phyloP scores from a whole-genome alignment of 2,113 vertebrate species.

The Thalassoma bifasciatum region DNA sequence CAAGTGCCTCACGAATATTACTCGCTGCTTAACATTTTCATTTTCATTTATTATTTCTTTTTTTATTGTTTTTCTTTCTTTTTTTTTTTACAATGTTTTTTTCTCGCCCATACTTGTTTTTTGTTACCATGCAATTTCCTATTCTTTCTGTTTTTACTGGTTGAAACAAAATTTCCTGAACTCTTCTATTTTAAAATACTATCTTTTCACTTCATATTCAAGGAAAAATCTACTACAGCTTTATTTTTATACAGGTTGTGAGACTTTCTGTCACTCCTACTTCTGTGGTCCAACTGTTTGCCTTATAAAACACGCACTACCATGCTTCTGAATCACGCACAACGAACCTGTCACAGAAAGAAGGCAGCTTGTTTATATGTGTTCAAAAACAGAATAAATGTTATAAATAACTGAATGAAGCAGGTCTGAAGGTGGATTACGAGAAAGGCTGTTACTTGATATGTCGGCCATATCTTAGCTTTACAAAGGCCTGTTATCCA shows the following conservation, averaged over 20 bases:
- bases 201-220: background rate
- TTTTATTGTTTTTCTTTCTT: background rate
- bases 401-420: slow-evolving; percentile 20
- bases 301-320: slow-evolving; percentile 37
- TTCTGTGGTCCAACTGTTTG: slow-evolving; percentile 32
- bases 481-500: background rate
- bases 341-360: slow-evolving; percentile 44
- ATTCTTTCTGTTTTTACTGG: background rate
- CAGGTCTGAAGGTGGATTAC: slow-evolving; percentile 24
- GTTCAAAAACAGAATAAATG: slow-evolving; percentile 20
- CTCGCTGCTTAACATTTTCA: slow-evolving; percentile 39
- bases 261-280: slow-evolving; percentile 8
- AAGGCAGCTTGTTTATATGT: slow-evolving; percentile 48
- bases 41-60: too few relatives aligned
- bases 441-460: slow-evolving; percentile 15
- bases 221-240: slow-evolving; percentile 2
- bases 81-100: slow-evolving; percentile 2
- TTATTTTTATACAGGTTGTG: background rate
- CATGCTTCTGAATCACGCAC: slow-evolving; percentile 66
- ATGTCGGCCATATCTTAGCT: background rate
- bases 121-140: background rate
- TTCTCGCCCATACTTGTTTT: background rate
- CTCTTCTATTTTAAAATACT: background rate
- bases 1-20: slow-evolving; percentile 69
- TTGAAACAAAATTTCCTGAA: background rate